Base-by-base conservation (phyloP, 2,888 invertebrate species). In the Chironomus riparius region DNA sequence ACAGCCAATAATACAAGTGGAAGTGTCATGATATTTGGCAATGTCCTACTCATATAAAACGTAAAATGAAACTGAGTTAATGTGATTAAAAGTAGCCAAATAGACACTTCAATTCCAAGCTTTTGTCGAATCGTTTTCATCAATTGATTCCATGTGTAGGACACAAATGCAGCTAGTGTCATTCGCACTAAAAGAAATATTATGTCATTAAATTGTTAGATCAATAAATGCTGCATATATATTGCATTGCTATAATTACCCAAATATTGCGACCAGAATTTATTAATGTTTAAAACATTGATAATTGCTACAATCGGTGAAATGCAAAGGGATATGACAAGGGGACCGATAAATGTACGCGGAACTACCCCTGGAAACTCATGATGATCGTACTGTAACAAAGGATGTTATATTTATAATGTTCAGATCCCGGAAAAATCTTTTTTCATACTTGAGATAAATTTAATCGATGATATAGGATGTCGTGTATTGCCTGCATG, bases 341-440 rank as follows among this genome's bases (percentile, higher is more conserved):
- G 83, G 47, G 99, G 94, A 22, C 98, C 98, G 77, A 98, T 83
- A 85, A 99, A 99, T 38, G 96, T 93, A 79, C 99, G 89, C 73
- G 99, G 98, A 77, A 99, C 99, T 77, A 98, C 98, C 77, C 99
- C 93, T 80, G 98, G 96, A 86, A 95, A 99, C 82, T 97, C 94
- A 83, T 93, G 88, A 85, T 99, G 99, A 85, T 99, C 99, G 85
- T 98, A 99, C 95, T 98, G 86, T 81, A 88, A 76, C 78, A 76
- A 73, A 72, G 70, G n/a, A 70, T 69, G 6, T 70, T 72, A 13
- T 65, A 12, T 56, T 28, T 28, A 77, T 38, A 28, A 28, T 28
- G 28, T 28, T 28, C 78, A 68, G 61, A 18, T 18, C 22, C 28
- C 24, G 61, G 61, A 28, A 68, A 15, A 28, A 18, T 69, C 15